Percentiles rank a stretch among this genome's conserved stretches.
phyloP scores from a whole-genome alignment of 2,113 vertebrate species.

The Alligator mississippiensis region DNA sequence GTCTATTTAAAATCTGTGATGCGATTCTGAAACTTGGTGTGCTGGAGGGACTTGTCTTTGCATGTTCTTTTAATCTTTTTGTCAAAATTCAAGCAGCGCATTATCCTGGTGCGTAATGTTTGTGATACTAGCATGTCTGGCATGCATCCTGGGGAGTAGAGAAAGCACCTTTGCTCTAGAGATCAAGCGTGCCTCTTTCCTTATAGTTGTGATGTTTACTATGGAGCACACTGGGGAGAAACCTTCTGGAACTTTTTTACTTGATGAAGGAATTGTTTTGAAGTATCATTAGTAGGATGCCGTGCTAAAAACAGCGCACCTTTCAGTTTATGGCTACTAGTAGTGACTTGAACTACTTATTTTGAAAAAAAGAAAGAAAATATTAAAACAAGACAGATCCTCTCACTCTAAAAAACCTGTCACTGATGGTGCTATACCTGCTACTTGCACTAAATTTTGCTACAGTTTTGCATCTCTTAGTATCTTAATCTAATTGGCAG shows the following conservation, averaged over 20 bases:
- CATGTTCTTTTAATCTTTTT: not conserved
- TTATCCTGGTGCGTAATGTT: not conserved
- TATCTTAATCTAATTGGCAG: not conserved
- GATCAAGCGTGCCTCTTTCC: not conserved
- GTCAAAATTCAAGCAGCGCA: not conserved
- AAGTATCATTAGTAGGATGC: not conserved
- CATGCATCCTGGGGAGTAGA: not conserved
- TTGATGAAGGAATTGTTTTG: not conserved
- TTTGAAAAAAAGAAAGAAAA: not conserved
- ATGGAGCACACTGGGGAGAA: not conserved
- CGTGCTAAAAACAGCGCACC: not conserved
- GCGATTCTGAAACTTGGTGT: not conserved
- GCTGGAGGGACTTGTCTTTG: slow-evolving; percentile 3
- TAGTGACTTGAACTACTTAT: not conserved
- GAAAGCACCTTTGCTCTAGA: not conserved
- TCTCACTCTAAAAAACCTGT: not conserved
- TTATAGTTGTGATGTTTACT: not conserved
- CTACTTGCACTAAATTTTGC: not conserved
- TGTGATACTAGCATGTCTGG: not conserved
- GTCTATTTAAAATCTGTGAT: slow-evolving; percentile 13
- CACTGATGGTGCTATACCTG: not conserved
- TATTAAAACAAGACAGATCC: not conserved
- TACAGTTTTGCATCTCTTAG: not conserved
- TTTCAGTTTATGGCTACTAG: not conserved
- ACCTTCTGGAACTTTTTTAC: not conserved